Percentiles rank a stretch among this genome's conserved stretches.
phyloP scores from a whole-genome alignment of 2,113 vertebrate species.

The Malaclemys terrapin region DNA sequence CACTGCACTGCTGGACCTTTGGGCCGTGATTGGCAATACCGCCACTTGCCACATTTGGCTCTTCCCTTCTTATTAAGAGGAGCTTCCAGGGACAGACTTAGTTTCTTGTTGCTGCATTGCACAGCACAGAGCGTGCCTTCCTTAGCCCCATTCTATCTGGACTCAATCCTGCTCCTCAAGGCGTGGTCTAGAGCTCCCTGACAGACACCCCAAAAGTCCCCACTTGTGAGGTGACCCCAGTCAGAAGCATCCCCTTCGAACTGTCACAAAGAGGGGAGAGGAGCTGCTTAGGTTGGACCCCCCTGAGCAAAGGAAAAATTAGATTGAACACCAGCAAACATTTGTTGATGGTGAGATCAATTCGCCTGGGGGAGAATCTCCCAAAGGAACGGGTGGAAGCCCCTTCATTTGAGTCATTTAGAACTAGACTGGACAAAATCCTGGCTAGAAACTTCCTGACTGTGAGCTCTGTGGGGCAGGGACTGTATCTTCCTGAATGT shows the following conservation, averaged over 20 bases:
- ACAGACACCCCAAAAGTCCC: neutral
- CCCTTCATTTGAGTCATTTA: rapidly evolving
- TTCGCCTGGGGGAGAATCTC: neutral
- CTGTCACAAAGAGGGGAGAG: rapidly evolving
- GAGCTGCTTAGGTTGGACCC: rapidly evolving
- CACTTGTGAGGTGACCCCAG: neutral
- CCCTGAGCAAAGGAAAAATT: neutral
- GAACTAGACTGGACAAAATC: neutral
- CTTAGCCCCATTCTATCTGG: neutral
- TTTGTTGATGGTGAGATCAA: neutral
- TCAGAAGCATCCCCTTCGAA: rapidly evolving
- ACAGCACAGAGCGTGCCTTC: neutral
- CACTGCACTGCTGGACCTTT: neutral
- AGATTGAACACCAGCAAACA: neutral
- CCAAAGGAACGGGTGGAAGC: neutral
- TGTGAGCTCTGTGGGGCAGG: neutral
- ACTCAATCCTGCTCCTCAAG: rapidly evolving
- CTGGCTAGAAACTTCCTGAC: neutral
- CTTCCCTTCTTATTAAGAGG: neutral
- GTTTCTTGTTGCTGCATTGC: neutral
- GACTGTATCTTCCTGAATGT: rapidly evolving
- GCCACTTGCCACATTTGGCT: neutral
- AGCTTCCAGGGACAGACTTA: neutral
- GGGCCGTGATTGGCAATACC: neutral
- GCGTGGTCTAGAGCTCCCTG: neutral